Evolutionary conservation across 2,888 invertebrate species (phyloP), one percentile per base, ranked within the genome.

Genomic region (Therioaphis trifolii): DNA sequence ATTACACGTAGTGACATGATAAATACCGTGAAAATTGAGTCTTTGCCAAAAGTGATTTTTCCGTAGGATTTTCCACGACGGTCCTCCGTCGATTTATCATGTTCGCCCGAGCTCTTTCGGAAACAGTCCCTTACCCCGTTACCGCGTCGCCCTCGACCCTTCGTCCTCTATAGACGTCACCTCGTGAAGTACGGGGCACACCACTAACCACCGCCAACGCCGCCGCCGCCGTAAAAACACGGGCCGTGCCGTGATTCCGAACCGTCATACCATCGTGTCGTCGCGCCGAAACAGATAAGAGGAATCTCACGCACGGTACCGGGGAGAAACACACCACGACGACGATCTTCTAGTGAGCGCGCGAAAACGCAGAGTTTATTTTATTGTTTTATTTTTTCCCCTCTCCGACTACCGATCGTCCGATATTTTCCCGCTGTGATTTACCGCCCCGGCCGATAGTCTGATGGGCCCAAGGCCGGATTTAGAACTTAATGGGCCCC

Each of bases 21-120:
- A 75, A 49, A 66, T 24, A 63, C 49, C 77, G 15, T 63, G 49
- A 61, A 49, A 77, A 66, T 66, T 77, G 77, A 77, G 49, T 21
- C 9, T 49, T 77, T 49, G 77, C 77, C 77, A 77, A 77, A 66
- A 77, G n/a, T 21, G 49, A 63, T 76, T 63, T 63, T 63, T 27
- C 21, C 15, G n/a, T 9, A 49, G 76, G 63, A 63, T 63, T 61
- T 58, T 46, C 12, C 11, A 15, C 27, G 55, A 43, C 40, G 58
- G 24, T 27, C n/a, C 9, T n/a, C 4, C 58, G 24, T 75, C 58
- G 58, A 58, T 75, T 61, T 61, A 61, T 61, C 61, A 46, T 7
- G 21, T 74, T 21, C 18, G 24, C 15, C 40, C 18, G 18, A 74
- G 40, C 24, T 40, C 40, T 74, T 74, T n/a, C n/a, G 27, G n/a